phyloP scores from a whole-genome alignment of 1,140 invertebrate species.

The Caligus rogercresseyi region DNA sequence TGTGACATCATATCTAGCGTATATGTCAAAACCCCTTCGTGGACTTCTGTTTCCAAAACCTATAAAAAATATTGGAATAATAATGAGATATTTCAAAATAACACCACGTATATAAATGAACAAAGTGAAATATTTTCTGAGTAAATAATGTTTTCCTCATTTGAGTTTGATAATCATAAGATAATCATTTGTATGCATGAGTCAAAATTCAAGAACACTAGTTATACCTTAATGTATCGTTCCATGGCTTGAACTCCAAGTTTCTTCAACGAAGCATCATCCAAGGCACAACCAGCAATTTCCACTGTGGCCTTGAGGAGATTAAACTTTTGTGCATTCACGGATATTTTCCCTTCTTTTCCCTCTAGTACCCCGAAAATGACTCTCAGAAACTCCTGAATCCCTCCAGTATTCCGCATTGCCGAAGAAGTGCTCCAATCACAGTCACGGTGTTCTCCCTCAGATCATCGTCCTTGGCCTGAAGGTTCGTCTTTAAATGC shows the following conservation, averaged over 20 bases:
- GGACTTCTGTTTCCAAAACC: slow-evolving; percentile 67
- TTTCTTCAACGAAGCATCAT: not conserved
- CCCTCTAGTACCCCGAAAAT: slow-evolving; percentile 70
- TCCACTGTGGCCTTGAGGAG: slow-evolving; percentile 47
- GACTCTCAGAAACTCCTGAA: slow-evolving; percentile 48
- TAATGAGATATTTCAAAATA: no score
- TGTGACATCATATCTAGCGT: slow-evolving; percentile 56
- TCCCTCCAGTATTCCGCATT: slow-evolving; percentile 46
- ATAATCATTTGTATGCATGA: slow-evolving; percentile 7
- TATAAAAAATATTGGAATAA: slow-evolving; percentile 39
- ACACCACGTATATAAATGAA: no score
- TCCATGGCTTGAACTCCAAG: not conserved
- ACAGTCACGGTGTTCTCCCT: slow-evolving; percentile 49
- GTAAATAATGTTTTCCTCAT: slow-evolving; percentile 10
- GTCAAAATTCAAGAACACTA: slow-evolving; percentile 12
- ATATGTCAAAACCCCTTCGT: slow-evolving; percentile 70
- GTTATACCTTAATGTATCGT: slow-evolving; percentile 4
- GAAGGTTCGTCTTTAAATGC: slow-evolving; percentile 51
- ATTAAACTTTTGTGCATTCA: slow-evolving; percentile 66
- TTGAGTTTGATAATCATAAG: slow-evolving; percentile 26
- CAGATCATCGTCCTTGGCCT: slow-evolving; percentile 60
- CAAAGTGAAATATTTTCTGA: no score
- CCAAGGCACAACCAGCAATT: not conserved
- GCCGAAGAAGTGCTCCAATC: slow-evolving; percentile 45
- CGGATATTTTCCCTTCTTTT: slow-evolving; percentile 74